These are phyloP conservation scores for Corythornis leucogaster DNA, from an alignment of 2,797 vertebrate genomes.

Conservation along the genomic window DNA sequence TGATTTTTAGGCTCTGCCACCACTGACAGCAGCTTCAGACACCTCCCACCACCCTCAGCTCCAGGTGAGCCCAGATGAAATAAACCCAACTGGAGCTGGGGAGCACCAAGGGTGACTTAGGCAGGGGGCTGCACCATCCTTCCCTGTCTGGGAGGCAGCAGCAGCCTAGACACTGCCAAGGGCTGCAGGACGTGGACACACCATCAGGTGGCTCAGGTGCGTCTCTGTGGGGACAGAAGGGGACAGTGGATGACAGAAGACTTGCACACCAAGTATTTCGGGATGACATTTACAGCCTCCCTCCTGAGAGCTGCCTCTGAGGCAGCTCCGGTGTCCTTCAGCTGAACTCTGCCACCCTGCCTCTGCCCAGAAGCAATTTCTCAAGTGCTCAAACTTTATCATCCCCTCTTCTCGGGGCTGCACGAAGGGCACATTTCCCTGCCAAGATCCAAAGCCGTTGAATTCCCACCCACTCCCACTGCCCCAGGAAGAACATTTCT, in stretches of 20 bases:
- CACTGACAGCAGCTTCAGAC: background rate
- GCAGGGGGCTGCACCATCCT: background rate
- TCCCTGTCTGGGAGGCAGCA: background rate
- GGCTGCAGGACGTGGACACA: background rate
- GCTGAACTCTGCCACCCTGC: background rate
- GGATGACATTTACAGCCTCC: background rate
- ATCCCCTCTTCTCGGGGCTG: background rate
- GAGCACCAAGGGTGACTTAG: background rate
- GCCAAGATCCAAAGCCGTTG: constrained; percentile 5
- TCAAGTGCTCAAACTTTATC: background rate
- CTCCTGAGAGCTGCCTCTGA: background rate
- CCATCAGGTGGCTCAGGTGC: background rate
- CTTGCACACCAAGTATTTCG: background rate
- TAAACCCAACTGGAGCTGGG: background rate
- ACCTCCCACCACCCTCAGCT: background rate
- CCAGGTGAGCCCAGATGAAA: background rate
- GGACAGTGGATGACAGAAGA: background rate
- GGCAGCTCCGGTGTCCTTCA: background rate
- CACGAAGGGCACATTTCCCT: background rate
- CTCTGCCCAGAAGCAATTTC: constrained; percentile 10
- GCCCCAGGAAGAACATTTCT: constrained; percentile 52
- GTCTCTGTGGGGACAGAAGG: background rate
- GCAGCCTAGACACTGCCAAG: background rate
- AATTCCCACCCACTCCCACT: constrained; percentile 50
- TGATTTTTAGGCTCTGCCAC: background rate